phyloP scores from a whole-genome alignment of 2,113 vertebrate genomes.

The Poeciliopsis occidentalis region DNA sequence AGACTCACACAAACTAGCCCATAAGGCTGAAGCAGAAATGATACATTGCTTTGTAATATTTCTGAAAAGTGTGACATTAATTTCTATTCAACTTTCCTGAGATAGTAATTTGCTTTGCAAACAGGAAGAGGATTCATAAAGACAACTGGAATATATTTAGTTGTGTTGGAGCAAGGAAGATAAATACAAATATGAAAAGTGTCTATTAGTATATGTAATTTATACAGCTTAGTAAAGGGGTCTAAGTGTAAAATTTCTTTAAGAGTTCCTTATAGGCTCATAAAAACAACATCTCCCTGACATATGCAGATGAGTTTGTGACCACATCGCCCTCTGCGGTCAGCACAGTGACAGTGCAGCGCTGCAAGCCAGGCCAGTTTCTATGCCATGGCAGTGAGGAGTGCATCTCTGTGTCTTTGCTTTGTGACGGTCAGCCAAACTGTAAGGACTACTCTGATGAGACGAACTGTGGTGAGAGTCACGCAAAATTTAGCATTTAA shows the following conservation, averaged over 20 bases:
- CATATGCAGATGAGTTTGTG: slow-evolving; percentile 69
- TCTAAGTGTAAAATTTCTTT: background rate
- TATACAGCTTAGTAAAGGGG: background rate
- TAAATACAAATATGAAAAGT: background rate
- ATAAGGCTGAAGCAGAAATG: no score
- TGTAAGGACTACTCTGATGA: slow-evolving; percentile 75
- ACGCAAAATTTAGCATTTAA: no score
- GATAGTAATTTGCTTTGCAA: background rate
- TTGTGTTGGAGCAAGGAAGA: no score
- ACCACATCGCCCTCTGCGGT: slow-evolving; percentile 55
- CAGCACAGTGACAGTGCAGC: slow-evolving; percentile 46
- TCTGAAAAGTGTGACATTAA: background rate
- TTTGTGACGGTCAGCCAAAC: slow-evolving; percentile 77
- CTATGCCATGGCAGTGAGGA: slow-evolving; percentile 64
- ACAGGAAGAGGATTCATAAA: no score
- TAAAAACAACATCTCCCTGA: background rate
- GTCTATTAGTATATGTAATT: background rate
- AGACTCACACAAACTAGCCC: background rate
- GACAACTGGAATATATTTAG: no score
- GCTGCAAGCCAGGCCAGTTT: slow-evolving; percentile 67
- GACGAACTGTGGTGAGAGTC: slow-evolving; percentile 71
- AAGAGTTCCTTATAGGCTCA: background rate
- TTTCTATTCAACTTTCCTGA: background rate
- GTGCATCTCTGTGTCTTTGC: slow-evolving; percentile 68
- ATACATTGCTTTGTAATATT: background rate